phyloP scores from a whole-genome alignment of 2,113 vertebrate species.

The Takifugu flavidus region DNA sequence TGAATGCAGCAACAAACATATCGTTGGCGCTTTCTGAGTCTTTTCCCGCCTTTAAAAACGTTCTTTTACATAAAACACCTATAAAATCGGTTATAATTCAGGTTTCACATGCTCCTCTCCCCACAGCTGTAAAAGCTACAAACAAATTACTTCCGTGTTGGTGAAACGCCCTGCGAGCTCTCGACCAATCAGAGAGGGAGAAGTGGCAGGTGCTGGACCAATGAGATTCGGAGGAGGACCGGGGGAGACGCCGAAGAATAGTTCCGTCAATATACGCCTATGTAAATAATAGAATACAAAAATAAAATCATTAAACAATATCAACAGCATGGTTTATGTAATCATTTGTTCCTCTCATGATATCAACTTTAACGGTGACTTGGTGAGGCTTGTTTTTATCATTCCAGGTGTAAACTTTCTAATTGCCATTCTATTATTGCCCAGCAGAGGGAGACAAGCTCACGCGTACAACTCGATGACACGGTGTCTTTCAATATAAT shows the following conservation, averaged over 20 bases:
- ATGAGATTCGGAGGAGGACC: conserved; percentile 13
- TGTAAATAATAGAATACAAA: not conserved
- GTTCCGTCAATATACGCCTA: not conserved
- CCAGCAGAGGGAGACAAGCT: conserved; percentile 40
- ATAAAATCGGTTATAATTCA: accelerated
- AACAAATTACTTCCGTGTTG: conserved; percentile 52
- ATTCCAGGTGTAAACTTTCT: not conserved
- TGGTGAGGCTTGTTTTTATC: not conserved
- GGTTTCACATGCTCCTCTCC: conserved; percentile 13
- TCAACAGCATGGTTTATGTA: not conserved
- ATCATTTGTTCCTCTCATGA: not conserved
- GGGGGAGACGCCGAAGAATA: accelerated
- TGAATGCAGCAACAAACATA: conserved; percentile 43
- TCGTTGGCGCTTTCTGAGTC: not conserved
- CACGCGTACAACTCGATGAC: not conserved
- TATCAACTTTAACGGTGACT: no score
- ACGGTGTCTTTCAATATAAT: no score
- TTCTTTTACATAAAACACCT: not conserved
- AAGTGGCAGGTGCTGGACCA: conserved; percentile 65
- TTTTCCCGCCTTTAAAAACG: not conserved
- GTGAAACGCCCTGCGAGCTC: not conserved
- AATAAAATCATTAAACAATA: not conserved
- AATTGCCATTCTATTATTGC: not conserved
- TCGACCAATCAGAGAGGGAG: conserved; percentile 60
- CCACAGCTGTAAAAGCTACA: not conserved